Base-by-base conservation (phyloP, 2,797 vertebrate species). In the Vespertilio murinus region DNA sequence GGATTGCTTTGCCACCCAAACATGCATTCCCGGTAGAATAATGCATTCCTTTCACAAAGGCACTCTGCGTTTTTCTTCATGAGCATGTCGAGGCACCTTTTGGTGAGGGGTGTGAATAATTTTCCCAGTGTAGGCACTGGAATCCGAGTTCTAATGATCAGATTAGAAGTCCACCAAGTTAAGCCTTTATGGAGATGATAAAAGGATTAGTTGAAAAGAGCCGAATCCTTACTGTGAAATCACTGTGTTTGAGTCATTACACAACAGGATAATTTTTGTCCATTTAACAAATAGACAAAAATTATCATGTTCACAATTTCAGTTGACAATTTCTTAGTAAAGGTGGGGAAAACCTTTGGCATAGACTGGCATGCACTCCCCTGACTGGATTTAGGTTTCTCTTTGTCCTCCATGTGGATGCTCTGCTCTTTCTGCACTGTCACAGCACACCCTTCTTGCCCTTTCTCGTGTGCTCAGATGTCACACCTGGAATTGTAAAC, bases 371-470 rank as follows among this genome's bases (percentile, higher is more conserved):
- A 25, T 35, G 64, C 6, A 49, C 67, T 22, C 0, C 20, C 6
- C 42, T 20, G 14, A 5, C 35, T 54, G 20, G 18, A 49, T 71
- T 14, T 3, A 33, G 42, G n/a, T 65, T 85, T 64, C 25, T 45
- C 22, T 54, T 33, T 35, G 20, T 49, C 14, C 75, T 65, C 16
- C 8, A 2, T 10, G 10, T 1, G 25, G 14, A 12, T 0, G 2
- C 6, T 30, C 30, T 33, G 8, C n/a, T n/a, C 2, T 30, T 45
- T 12, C 25, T 81, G 4, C 2, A 0, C 8, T 7, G 2, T 74
- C 47, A 5, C 16, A 6, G 73, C 0, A 12, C 1, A 25, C 2
- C 0, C 0, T 38, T 45, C 9, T 38, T 33, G 23, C 2, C 30
- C 8, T 61, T 10, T 69, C 25, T 14, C 3, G 0, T 83, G 17